Base-by-base conservation (phyloP, 1,140 invertebrate species). In the Bombus breviceps region DNA sequence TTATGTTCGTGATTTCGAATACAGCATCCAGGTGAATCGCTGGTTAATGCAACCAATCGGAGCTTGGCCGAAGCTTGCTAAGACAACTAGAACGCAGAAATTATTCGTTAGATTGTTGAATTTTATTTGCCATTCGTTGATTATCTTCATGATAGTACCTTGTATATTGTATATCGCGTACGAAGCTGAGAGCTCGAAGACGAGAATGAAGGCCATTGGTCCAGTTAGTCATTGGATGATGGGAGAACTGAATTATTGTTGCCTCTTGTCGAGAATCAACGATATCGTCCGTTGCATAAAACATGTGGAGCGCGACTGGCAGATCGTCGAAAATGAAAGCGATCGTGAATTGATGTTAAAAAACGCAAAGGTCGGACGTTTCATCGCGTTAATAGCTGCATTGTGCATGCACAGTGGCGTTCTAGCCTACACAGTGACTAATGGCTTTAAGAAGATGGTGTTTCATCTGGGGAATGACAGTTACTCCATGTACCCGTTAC, bases 191-290 rank as follows among this genome's bases (percentile, higher is more conserved):
- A 83, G 88, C 62, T 59, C 84, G 4, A 43, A 86, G 25, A 66
- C 86, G 0, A 91, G 85, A 34, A 76, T 94, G 43, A 93, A 93
- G 34, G 83, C 92, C 0, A 90, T 91, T 9, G 93, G 93, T 13
- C 91, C 93, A 0, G 83, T 93, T 84, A 92, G 91, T 47, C 93
- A 93, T 47, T 90, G 88, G 80, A 2, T 92, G 15, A 94, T 93
- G 91, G 89, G 89, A 4, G 91, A 92, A 12, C 12, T 89, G 22
- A 94, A 94, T 57, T 93, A 94, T 22, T 91, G 81, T 12, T 92
- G 80, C 8, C 72, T 94, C 1, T 57, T 92, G 5, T 32, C 74
- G 4, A 82, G 76, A 12, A 79, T 76, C 25, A 47, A 68, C 0
- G 86, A 93, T 5, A 93, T 94, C 68, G 83, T 78, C 18, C 37